Conservation (phyloP, 2,797 vertebrate species). For the Enteromius afrohamiltoni region DNA sequence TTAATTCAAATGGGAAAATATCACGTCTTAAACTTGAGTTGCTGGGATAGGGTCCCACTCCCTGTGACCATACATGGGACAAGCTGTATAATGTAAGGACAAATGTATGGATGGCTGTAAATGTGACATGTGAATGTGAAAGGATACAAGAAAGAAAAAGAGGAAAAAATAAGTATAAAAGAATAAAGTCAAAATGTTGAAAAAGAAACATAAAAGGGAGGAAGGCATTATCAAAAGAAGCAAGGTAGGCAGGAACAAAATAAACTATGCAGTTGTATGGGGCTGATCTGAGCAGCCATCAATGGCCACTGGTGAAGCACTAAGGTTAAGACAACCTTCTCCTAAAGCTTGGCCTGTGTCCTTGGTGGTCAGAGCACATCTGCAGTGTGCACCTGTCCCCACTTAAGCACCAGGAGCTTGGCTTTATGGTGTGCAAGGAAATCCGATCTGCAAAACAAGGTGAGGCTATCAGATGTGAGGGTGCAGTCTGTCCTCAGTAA, state of each 20-base stretch:
- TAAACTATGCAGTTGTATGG: background rate
- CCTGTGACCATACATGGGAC: background rate
- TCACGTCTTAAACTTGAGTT: background rate
- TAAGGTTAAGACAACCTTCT: slow-evolving; percentile 10
- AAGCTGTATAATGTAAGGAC: background rate
- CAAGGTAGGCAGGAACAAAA: background rate
- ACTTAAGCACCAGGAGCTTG: slow-evolving; percentile 41
- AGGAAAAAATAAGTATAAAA: background rate
- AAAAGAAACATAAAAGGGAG: background rate
- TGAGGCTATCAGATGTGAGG: slow-evolving; percentile 45
- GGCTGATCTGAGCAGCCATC: slow-evolving; percentile 1
- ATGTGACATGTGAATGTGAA: background rate
- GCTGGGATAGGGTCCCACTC: background rate
- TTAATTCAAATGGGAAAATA: background rate
- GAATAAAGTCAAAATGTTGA: background rate
- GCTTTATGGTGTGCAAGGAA: slow-evolving; percentile 37
- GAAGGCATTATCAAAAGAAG: background rate
- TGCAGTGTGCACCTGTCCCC: slow-evolving; percentile 42
- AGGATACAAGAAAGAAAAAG: background rate
- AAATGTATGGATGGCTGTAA: background rate
- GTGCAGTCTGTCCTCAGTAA: slow-evolving; percentile 48
- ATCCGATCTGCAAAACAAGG: slow-evolving; percentile 52
- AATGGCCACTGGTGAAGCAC: background rate
- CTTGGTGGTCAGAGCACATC: slow-evolving; percentile 43
- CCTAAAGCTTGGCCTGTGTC: slow-evolving; percentile 3